Conservation (phyloP, 1,140 invertebrate genomes). For the Euura saliciscinereae region DNA sequence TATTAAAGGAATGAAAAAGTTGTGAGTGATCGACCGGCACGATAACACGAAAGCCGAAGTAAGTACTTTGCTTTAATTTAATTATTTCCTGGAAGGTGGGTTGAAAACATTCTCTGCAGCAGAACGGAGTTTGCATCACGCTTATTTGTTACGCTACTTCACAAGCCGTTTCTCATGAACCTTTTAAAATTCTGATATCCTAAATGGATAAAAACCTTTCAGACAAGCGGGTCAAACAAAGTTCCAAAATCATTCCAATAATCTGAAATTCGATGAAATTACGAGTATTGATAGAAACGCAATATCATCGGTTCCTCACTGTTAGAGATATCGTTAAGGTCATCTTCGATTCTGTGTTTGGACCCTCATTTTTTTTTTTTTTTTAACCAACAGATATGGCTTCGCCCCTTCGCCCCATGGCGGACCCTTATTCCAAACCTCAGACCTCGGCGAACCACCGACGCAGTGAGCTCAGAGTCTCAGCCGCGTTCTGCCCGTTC, state of each 20-base stretch:
- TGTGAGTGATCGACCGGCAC: background rate
- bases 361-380: background rate
- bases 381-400: no score
- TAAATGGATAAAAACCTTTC: no score
- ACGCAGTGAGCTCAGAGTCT: background rate
- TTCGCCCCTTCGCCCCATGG: no score
- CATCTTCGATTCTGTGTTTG: background rate
- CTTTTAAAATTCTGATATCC: background rate
- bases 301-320: background rate
- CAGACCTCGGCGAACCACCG: background rate
- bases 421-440: background rate
- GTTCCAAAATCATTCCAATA: no score
- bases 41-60: background rate
- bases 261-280: no score
- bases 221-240: no score
- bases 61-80: no score
- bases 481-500: constrained; percentile 10
- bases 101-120: background rate
- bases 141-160: background rate
- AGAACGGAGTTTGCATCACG: background rate
- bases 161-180: background rate
- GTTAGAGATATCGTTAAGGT: background rate
- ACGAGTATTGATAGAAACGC: background rate
- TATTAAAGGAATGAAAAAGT: background rate
- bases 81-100: no score